Base-by-base conservation (phyloP, 2,888 invertebrate genomes). In the Seira musarum region DNA sequence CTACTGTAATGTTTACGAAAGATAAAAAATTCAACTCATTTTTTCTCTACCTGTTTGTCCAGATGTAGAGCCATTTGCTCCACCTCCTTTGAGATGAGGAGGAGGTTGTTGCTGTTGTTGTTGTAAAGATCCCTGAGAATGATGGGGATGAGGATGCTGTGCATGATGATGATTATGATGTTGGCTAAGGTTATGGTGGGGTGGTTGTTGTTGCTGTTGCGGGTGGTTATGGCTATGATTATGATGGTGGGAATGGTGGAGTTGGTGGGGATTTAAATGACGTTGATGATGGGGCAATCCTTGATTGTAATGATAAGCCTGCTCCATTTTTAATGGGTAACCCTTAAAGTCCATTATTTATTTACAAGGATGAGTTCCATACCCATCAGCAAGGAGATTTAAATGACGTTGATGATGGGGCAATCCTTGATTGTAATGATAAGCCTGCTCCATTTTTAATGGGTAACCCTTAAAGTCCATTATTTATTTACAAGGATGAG, bases 261-360 rank as follows among this genome's bases (percentile, higher is more conserved):
- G 78, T 30, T 40, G 68, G 68, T 60, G 73, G 10, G 79, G 75
- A 53, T 84, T 82, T 40, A 80, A 68, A 40, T 70, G 73, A 64
- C 80, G 70, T n/a, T n/a, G n/a, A 66, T 76, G 81, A 46, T 81
- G 82, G 73, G 83, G 10, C 70, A 83, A 69, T 53, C 84, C 40
- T 24, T 78, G 84, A 80, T 66, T 76, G 70, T 85, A 85, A 80
- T 83, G 83, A 77, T 81, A 85, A 46, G 82, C 76, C 66, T 84
- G 85, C 84, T 85, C 85, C 85, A 85, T 85, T 70, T 67, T 40
- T 1, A 8, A 5, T 30, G 30, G 3, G 30, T 30, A 30, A 30
- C 30, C 30, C 8, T 30, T 30, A 30, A 30, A 30, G 2, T 30
- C 30, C 30, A 30, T 30, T 2, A 8, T 30, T 30, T 30, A 30